Conservation (phyloP, 2,113 vertebrate species). For the Strigops habroptila region DNA sequence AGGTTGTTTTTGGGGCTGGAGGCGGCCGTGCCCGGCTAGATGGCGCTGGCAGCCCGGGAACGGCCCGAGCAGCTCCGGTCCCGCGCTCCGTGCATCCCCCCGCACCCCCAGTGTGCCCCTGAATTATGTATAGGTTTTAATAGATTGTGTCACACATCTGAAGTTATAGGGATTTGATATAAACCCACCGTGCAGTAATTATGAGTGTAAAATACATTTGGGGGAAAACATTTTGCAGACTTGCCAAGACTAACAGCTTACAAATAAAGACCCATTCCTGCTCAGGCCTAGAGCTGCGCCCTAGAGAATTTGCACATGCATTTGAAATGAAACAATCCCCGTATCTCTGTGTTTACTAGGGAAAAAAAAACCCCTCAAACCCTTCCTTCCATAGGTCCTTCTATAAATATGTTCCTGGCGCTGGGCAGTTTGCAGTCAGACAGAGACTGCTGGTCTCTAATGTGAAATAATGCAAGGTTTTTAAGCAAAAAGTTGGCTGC, state of each 20-base stretch:
- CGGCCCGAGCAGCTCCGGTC: not conserved
- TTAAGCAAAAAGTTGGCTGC: slow-evolving; percentile 7
- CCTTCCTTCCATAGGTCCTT: not conserved
- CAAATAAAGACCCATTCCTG: slow-evolving; percentile 39
- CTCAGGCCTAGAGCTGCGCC: slow-evolving; percentile 37
- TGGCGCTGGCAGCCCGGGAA: slow-evolving; percentile 79
- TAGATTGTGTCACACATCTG: slow-evolving; percentile 16
- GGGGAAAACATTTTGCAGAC: slow-evolving; percentile 16
- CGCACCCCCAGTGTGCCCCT: not conserved
- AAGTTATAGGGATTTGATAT: slow-evolving; percentile 57
- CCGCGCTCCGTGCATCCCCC: not conserved
- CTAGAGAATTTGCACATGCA: slow-evolving; percentile 48
- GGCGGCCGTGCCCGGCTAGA: slow-evolving; percentile 59
- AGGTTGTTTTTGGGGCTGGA: not conserved
- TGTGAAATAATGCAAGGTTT: not conserved
- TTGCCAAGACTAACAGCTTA: slow-evolving; percentile 53
- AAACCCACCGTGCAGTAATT: slow-evolving; percentile 53
- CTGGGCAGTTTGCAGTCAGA: not conserved
- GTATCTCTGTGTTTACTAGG: slow-evolving; percentile 22
- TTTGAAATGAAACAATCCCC: slow-evolving; percentile 29
- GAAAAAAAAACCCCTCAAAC: not conserved
- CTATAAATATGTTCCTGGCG: not conserved
- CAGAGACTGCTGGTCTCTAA: not conserved
- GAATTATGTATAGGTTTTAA: slow-evolving; percentile 11
- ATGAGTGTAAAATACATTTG: slow-evolving; percentile 58